Base-by-base conservation (phyloP, 1,140 invertebrate species). In the Drosophila subobscura region DNA sequence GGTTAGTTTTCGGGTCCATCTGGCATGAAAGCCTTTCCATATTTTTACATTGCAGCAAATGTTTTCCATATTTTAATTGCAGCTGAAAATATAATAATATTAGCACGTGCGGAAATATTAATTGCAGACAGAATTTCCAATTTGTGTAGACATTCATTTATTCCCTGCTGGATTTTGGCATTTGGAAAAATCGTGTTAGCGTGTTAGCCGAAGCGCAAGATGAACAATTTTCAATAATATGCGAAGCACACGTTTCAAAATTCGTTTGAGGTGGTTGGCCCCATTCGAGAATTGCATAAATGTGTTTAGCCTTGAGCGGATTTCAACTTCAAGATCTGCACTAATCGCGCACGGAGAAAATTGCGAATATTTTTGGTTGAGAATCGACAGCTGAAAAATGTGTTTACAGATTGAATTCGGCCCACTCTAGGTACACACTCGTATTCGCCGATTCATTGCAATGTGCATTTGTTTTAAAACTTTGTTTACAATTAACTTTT, bases 271-370 rank as follows among this genome's bases (percentile, higher is more conserved):
- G 78, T 77, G 51, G 56, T 84, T 78, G 79, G 77, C 79, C 79
- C 72, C 66, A 72, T 72, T 64, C 16, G 25, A 46, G 29, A 67
- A 74, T 57, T 84, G 79, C 79, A 84, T 57, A 55, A 68, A 84
- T 72, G 72, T 53, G 44, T 66, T 79, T 72, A 68, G 67, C 79
- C 79, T 84, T 84, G 79, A 72, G 54, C 45, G 55, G 10, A 20
- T 20, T 42, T 22, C 58, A 74, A 60, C 45, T 29, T 54, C 60
- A 55, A 41, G 54, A 58, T 66, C 64, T 67, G 61, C 57, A 61
- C 67, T 72, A 76, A 72, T 55, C 37, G 55, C 49, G 46, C 60
- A 60, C 46, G 57, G 46, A 49, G 27, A 4, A 57, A 27, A 51
- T 54, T 16, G 27, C 51, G 14, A 66, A 61, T 41, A 57, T 51